These are phyloP conservation scores for Oegoconia quadripuncta DNA, from an alignment of 2,888 invertebrate species.

Conservation along the genomic window DNA sequence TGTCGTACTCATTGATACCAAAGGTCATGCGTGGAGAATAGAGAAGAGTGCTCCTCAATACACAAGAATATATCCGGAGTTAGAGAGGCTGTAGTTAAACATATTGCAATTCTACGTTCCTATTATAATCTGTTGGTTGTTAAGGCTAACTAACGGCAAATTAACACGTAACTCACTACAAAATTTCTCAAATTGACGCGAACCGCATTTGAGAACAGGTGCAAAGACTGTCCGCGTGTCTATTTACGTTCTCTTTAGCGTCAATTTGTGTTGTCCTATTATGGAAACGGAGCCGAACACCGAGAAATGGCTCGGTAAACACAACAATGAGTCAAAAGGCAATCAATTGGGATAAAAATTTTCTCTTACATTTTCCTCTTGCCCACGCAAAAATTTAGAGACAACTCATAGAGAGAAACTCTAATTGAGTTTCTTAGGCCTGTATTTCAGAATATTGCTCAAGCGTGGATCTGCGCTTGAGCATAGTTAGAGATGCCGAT, in stretches of 20 bases:
- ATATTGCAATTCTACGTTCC: not conserved
- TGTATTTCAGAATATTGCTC: no score
- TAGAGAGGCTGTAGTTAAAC: no score
- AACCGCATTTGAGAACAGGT: conserved; percentile 3
- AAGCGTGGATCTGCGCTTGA: no score
- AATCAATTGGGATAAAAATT: not conserved
- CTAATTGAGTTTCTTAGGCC: no score
- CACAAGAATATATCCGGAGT: no score
- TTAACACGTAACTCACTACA: not conserved
- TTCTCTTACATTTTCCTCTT: no score
- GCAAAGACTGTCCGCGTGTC: not conserved
- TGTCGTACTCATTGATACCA: no score
- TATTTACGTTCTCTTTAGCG: not conserved
- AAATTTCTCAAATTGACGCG: conserved; percentile 2
- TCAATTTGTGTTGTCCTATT: conserved; percentile 1
- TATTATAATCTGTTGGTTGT: not conserved
- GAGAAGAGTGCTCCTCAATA: no score
- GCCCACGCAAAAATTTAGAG: no score
- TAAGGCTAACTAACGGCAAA: not conserved
- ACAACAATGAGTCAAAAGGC: not conserved
- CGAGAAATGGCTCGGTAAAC: not conserved
- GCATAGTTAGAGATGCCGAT: no score
- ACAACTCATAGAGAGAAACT: no score
- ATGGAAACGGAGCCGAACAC: not conserved
- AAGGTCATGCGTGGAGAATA: not conserved